phyloP scores from a whole-genome alignment of 2,797 vertebrate genomes.

The Crenichthys baileyi region DNA sequence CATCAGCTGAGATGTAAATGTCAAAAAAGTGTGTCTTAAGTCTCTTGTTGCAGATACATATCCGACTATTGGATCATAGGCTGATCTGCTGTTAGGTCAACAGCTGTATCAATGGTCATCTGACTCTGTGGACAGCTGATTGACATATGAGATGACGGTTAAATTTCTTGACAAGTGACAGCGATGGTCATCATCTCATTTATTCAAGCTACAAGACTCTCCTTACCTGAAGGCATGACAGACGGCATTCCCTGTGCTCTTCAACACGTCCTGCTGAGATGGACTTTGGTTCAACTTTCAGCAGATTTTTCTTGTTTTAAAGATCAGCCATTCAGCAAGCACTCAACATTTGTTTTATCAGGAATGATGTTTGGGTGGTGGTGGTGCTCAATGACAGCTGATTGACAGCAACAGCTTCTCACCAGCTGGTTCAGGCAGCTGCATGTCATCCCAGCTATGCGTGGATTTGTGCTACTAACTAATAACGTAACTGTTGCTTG shows the following conservation, averaged over 20 bases:
- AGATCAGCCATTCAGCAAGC: conserved; percentile 15
- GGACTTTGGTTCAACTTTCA: conserved; percentile 26
- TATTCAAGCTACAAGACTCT: conserved; percentile 67
- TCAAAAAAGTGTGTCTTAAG: conserved; percentile 36
- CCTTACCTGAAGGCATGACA: conserved; percentile 56
- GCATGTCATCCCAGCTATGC: conserved; percentile 46
- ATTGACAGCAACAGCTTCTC: conserved; percentile 61
- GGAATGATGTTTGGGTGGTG: conserved; percentile 41
- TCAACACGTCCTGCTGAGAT: conserved; percentile 26
- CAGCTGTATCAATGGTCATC: conserved; percentile 52
- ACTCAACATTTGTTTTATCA: conserved; percentile 23
- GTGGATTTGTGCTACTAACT: conserved; percentile 49
- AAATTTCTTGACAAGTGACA: conserved; percentile 74
- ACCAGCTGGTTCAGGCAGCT: conserved; percentile 55
- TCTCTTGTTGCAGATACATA: conserved; percentile 5
- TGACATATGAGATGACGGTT: conserved; percentile 71
- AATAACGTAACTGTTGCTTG: conserved; percentile 64
- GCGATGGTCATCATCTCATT: conserved; percentile 77
- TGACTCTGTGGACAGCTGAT: conserved; percentile 67
- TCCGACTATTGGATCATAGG: conserved; percentile 7
- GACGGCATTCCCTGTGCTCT: conserved; percentile 67
- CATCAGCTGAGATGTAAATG: conserved; percentile 32
- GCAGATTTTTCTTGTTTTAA: conserved; percentile 31
- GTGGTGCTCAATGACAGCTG: conserved; percentile 46
- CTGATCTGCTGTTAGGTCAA: conserved; percentile 17